Evolutionary conservation across 2,888 invertebrate genomes (phyloP).

Genomic region (Byasa hedistus): DNA sequence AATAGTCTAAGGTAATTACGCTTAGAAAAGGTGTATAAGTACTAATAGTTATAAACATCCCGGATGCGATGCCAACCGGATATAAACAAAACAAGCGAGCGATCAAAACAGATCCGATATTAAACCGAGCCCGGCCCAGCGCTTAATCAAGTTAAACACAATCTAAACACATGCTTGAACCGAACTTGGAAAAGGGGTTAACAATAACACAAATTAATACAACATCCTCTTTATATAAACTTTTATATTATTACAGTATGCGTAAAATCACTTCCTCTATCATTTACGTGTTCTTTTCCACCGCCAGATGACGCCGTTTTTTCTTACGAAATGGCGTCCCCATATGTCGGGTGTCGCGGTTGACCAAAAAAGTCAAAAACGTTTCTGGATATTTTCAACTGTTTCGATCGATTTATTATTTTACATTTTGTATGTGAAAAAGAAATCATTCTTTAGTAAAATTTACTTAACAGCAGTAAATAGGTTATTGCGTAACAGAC

Average conservation of each 20-base stretch:
- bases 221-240: conserved; percentile 64
- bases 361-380: conserved; percentile 7
- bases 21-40: too few relatives aligned
- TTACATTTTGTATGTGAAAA: too few relatives aligned
- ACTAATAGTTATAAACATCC: conserved; percentile 12
- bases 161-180: conserved; percentile 68
- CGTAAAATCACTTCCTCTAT: conserved; percentile 77
- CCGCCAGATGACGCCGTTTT: conserved; percentile 67
- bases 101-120: conserved; percentile 76
- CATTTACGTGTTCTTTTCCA: conserved; percentile 60
- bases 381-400: conserved; percentile 9
- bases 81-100: conserved; percentile 53
- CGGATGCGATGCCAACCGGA: conserved; percentile 51
- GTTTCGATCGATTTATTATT: background rate
- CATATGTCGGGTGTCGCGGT: conserved; percentile 53
- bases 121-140: conserved; percentile 60
- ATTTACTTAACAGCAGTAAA: too few relatives aligned
- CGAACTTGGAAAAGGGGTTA: conserved; percentile 61
- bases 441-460: too few relatives aligned
- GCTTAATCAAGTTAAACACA: conserved; percentile 56
- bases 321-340: conserved; percentile 56
- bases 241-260: conserved; percentile 62
- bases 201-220: conserved; percentile 78
- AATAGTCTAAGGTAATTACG: too few relatives aligned
- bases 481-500: too few relatives aligned